Percentiles rank a stretch among this genome's conserved stretches.
Conservation (phyloP, 2,888 invertebrate genomes). For the Protula sp. region DNA sequence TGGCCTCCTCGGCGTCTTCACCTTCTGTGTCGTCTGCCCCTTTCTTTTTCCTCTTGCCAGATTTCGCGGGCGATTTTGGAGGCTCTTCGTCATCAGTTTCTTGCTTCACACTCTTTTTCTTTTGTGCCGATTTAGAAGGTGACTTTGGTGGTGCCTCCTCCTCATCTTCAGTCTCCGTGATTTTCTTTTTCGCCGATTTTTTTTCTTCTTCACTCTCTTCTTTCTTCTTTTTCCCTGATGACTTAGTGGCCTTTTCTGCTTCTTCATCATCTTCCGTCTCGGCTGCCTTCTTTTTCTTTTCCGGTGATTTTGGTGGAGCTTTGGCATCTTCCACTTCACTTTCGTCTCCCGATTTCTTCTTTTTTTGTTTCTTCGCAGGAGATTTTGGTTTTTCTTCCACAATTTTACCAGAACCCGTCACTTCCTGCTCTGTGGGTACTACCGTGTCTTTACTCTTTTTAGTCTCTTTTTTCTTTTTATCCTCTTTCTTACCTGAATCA, state of each 20-base stretch:
- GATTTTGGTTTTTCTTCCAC: too few relatives aligned
- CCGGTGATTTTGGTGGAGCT: too few relatives aligned
- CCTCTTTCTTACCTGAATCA: too few relatives aligned
- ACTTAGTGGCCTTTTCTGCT: neutral
- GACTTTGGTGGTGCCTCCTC: neutral
- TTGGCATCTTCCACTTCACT: neutral
- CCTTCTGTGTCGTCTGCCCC: neutral
- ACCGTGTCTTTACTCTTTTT: too few relatives aligned
- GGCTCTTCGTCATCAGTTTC: neutral
- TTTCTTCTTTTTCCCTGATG: too few relatives aligned
- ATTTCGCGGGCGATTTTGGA: neutral
- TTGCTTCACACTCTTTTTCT: constrained; percentile 1
- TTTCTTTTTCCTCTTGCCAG: constrained; percentile 2
- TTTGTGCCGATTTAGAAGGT: neutral
- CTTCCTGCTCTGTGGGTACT: too few relatives aligned
- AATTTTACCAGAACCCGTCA: too few relatives aligned
- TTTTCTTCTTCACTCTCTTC: neutral
- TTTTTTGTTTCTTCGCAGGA: too few relatives aligned
- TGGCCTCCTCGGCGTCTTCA: neutral
- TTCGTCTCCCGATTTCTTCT: too few relatives aligned
- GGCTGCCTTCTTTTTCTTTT: neutral
- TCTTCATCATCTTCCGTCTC: constrained; percentile 4
- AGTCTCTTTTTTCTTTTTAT: too few relatives aligned
- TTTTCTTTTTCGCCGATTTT: constrained; percentile 1
- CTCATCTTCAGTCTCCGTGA: neutral